These are phyloP conservation scores for Hypsibius dujardini DNA, from an alignment of 1,140 invertebrate genomes.

Conservation along the genomic window DNA sequence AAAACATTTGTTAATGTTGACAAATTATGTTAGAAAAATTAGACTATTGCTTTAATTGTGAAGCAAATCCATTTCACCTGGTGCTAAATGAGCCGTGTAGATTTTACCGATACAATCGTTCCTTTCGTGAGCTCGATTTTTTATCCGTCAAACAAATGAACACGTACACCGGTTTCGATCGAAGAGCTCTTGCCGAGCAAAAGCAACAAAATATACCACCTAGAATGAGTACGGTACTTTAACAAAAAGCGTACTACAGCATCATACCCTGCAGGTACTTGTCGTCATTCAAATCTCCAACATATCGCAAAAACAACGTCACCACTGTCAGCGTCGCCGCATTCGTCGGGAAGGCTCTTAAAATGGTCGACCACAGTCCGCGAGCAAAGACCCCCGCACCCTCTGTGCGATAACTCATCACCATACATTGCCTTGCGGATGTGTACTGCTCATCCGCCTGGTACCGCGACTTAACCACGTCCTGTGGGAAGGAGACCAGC, in stretches of 20 bases:
- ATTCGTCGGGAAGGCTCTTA: conserved; percentile 77
- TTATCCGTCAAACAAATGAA: no score
- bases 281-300: conserved; percentile 1
- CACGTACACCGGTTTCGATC: no score
- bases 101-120: no score
- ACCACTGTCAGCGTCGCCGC: conserved; percentile 72
- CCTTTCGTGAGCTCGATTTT: no score
- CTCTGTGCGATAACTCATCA: conserved; percentile 47
- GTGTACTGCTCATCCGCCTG: conserved; percentile 56
- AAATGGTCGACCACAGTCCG: conserved; percentile 53
- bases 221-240: no score
- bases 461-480: conserved; percentile 69
- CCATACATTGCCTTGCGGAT: conserved; percentile 50
- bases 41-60: no score
- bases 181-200: no score
- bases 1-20: no score
- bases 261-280: conserved; percentile 6
- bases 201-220: no score
- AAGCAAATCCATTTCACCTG: no score
- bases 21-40: no score
- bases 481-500: conserved; percentile 64
- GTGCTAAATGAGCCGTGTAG: no score
- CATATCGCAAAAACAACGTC: conserved; percentile 29
- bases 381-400: conserved; percentile 47
- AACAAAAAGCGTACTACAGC: background rate